A percentile compares a stretch with the other conserved stretches of the same genome.
Evolutionary conservation across 1,140 invertebrate species (phyloP).

Genomic region (Spodoptera litura): DNA sequence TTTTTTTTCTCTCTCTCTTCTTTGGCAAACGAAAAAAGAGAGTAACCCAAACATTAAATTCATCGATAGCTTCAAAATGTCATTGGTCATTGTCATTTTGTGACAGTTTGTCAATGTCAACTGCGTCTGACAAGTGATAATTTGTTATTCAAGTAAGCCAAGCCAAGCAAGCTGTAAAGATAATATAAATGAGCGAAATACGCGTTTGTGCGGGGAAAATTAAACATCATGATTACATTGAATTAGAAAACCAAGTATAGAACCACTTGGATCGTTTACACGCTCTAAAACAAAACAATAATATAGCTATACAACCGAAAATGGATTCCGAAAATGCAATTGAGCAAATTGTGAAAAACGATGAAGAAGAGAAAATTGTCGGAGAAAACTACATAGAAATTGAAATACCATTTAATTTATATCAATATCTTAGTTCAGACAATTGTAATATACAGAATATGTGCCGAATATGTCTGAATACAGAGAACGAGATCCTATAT

Average conservation of each 20-base stretch:
- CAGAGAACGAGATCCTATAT: conserved; percentile 53
- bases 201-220: not conserved
- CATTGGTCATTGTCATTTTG: no score
- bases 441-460: conserved; percentile 55
- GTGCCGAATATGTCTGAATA: conserved; percentile 67
- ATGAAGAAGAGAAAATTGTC: not conserved
- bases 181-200: not conserved
- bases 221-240: not conserved
- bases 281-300: not conserved
- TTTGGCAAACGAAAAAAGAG: no score
- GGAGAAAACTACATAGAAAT: conserved; percentile 51
- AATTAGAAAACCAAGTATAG: not conserved
- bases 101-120: no score
- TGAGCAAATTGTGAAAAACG: not conserved
- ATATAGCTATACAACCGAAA: not conserved
- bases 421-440: conserved; percentile 53
- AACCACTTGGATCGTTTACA: not conserved
- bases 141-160: not conserved
- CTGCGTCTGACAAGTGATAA: not conserved
- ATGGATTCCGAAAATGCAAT: not conserved
- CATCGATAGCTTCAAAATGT: no score
- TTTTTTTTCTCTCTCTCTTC: no score
- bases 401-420: conserved; percentile 56
- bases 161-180: not conserved
- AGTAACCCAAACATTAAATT: no score